Evolutionary conservation across 1,140 invertebrate genomes (phyloP).

Genomic region (Metopolophium dirhodum): DNA sequence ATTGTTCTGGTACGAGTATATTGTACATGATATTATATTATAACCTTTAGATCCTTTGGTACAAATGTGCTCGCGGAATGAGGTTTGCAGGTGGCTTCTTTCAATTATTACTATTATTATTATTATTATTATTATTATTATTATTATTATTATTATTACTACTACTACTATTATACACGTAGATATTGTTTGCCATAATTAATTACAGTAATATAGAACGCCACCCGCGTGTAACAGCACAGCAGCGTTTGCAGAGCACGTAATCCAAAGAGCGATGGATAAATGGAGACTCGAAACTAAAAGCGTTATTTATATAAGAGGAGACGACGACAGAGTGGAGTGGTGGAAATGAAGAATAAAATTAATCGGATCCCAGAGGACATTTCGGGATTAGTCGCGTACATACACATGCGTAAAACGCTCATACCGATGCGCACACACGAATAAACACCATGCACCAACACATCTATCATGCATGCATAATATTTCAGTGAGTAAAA

Average conservation of each 20-base stretch:
- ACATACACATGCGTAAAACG: background rate
- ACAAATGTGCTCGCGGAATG: background rate
- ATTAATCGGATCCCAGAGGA: background rate
- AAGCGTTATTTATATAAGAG: slow-evolving; percentile 17
- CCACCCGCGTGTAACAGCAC: background rate
- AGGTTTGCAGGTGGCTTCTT: background rate
- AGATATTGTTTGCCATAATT: slow-evolving; percentile 5
- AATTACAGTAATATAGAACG: background rate
- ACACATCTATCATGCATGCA: background rate
- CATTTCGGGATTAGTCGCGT: background rate
- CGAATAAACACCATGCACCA: background rate
- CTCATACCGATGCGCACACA: background rate
- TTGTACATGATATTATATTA: background rate
- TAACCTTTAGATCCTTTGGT: background rate
- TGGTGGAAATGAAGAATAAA: background rate
- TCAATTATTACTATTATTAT: background rate
- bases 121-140: no score
- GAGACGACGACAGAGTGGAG: background rate
- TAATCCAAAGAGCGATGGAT: slow-evolving; percentile 1
- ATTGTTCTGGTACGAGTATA: background rate
- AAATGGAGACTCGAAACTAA: background rate
- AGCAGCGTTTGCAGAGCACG: slow-evolving; percentile 2
- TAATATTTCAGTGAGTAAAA: background rate
- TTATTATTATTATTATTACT: background rate
- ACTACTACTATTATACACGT: background rate